Percentiles rank a stretch among this genome's conserved stretches.
Conservation (phyloP, 2,888 invertebrate species). For the Euphydryas editha region DNA sequence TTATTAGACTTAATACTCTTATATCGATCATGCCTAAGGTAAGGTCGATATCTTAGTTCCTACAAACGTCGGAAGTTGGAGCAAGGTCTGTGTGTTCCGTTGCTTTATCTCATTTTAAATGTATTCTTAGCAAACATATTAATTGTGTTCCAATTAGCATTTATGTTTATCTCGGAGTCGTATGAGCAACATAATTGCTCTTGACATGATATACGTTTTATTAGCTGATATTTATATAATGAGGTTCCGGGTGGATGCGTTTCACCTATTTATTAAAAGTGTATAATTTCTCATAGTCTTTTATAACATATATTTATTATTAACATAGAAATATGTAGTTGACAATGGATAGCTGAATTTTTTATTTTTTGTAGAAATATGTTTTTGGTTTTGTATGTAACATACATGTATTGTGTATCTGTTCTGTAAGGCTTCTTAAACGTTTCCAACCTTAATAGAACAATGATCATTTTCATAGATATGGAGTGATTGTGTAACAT, state of each 20-base stretch:
- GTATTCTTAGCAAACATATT: conserved; percentile 27
- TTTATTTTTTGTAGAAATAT: too few species aligned
- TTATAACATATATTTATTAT: too few species aligned
- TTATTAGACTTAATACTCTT: conserved; percentile 12
- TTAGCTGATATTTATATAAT: conserved; percentile 4
- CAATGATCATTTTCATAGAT: too few species aligned
- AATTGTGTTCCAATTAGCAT: conserved; percentile 24
- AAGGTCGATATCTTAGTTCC: conserved; percentile 59
- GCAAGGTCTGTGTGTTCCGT: conserved; percentile 71
- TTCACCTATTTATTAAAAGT: conserved; percentile 2
- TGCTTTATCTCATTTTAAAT: conserved; percentile 48
- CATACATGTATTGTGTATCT: too few species aligned
- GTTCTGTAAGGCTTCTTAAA: too few species aligned
- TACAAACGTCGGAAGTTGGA: conserved; percentile 63
- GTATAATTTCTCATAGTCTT: background rate
- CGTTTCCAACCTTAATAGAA: too few species aligned
- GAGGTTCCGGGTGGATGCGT: conserved; percentile 19
- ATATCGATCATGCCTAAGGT: conserved; percentile 31
- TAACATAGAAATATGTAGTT: too few species aligned
- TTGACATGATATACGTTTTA: conserved; percentile 30
- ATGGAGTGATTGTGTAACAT: too few species aligned
- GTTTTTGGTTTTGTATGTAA: too few species aligned
- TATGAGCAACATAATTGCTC: conserved; percentile 10
- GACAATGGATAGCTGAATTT: too few species aligned
- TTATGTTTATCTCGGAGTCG: conserved; percentile 4